Evolutionary conservation across 2,113 vertebrate genomes (phyloP).

Genomic region (Tragelaphus scriptus): DNA sequence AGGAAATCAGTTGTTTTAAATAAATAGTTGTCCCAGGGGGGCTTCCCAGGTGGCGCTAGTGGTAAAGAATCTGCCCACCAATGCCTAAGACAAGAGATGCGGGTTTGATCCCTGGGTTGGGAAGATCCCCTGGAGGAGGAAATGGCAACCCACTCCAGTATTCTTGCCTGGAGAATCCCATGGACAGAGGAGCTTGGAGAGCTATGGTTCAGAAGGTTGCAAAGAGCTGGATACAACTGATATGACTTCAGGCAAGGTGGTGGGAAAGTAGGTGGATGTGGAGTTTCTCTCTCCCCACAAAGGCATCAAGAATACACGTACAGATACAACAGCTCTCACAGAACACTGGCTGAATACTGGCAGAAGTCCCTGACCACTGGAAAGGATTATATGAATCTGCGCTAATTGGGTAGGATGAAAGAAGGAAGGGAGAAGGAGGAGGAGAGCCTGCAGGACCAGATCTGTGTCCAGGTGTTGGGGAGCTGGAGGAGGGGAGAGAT

Average conservation of each 20-base stretch:
- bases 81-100: neutral
- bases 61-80: neutral
- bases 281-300: neutral
- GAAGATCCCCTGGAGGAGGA: neutral
- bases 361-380: neutral
- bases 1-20: neutral
- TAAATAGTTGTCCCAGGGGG: neutral
- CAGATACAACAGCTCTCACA: neutral
- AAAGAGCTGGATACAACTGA: neutral
- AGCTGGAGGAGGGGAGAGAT: neutral
- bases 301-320: neutral
- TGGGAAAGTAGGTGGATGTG: neutral
- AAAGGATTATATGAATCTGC: neutral
- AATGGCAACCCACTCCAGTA: neutral
- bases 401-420: neutral
- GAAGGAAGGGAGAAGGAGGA: neutral
- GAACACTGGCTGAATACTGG: neutral
- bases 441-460: neutral
- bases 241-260: neutral
- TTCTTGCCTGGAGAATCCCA: neutral
- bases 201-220: neutral
- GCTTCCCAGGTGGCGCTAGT: neutral
- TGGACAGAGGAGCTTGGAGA: neutral
- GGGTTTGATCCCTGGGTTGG: neutral
- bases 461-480: neutral